A percentile compares a stretch with the other conserved stretches of the same genome.
Conservation (phyloP, 2,797 vertebrate species). For the Scyliorhinus canicula region DNA sequence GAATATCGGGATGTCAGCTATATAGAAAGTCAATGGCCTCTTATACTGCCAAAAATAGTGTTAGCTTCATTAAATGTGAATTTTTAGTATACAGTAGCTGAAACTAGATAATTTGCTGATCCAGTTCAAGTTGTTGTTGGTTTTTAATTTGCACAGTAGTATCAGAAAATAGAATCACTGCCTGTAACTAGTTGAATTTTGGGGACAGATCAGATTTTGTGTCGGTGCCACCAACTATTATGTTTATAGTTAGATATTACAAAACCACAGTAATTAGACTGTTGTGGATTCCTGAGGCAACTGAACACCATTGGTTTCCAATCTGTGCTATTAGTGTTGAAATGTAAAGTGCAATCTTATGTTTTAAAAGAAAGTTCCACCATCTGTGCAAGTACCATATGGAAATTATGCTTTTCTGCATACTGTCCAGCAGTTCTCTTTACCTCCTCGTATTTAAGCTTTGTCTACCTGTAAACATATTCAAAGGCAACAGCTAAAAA, state of each 20-base stretch:
- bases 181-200: conserved; percentile 95
- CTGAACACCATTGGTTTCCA: conserved; percentile 78
- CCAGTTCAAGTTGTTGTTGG: conserved; percentile 98
- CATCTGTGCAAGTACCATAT: conserved; percentile 85
- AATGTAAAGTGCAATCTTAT: conserved; percentile 78
- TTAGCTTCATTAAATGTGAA: conserved; percentile 95
- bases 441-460: conserved; percentile 99
- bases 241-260: conserved; percentile 86
- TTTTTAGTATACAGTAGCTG: conserved; percentile 93
- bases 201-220: conserved; percentile 74
- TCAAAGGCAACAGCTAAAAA: conserved; percentile 99
- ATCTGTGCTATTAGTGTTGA: conserved; percentile 91
- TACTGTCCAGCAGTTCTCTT: conserved; percentile 93
- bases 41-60: conserved; percentile 99
- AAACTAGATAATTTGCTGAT: conserved; percentile 98
- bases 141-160: conserved; percentile 99
- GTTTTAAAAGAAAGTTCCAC: conserved; percentile 62
- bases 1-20: conserved; percentile 81
- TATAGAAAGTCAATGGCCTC: conserved; percentile 88
- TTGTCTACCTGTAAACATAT: conserved; percentile 99
- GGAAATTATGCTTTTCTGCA: conserved; percentile 87
- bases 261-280: conserved; percentile 84
- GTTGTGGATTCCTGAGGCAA: conserved; percentile 60
- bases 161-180: conserved; percentile 95
- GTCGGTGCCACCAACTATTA: conserved; percentile 96